phyloP scores from a whole-genome alignment of 2,888 invertebrate genomes.

The Acleris emargana region DNA sequence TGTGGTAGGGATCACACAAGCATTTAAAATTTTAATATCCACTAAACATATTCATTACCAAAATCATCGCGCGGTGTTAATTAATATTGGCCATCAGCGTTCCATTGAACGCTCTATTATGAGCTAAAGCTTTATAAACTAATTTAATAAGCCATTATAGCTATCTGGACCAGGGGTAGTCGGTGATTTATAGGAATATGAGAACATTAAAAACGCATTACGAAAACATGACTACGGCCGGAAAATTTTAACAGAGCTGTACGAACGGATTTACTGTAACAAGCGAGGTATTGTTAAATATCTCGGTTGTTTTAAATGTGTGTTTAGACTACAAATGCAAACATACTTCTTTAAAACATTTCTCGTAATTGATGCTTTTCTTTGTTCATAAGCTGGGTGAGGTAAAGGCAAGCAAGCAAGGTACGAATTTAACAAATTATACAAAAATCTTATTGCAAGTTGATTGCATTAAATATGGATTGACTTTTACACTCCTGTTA shows the following conservation, averaged over 20 bases:
- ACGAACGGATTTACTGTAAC: conserved; percentile 63
- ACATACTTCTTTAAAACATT: neutral
- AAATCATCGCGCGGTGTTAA: conserved; percentile 45
- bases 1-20: no score
- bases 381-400: neutral
- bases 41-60: conserved; percentile 23
- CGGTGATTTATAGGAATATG: conserved; percentile 82
- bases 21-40: neutral
- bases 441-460: no score
- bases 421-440: no score
- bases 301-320: conserved; percentile 17
- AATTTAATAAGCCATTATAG: conserved; percentile 82
- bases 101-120: conserved; percentile 52
- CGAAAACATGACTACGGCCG: conserved; percentile 81
- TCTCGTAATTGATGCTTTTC: neutral
- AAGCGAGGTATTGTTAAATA: conserved; percentile 31
- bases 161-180: conserved; percentile 80
- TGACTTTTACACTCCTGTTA: no score
- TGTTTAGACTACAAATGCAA: conserved; percentile 5
- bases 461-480: no score
- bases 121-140: conserved; percentile 53
- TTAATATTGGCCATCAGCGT: conserved; percentile 47
- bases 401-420: no score
- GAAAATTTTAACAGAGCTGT: conserved; percentile 75
- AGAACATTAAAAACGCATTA: conserved; percentile 84